A percentile compares a stretch with the other conserved stretches of the same genome.
These are phyloP conservation scores for Sebastiscus albofasciatus DNA, from an alignment of 2,797 vertebrate species.

Conservation along the genomic window DNA sequence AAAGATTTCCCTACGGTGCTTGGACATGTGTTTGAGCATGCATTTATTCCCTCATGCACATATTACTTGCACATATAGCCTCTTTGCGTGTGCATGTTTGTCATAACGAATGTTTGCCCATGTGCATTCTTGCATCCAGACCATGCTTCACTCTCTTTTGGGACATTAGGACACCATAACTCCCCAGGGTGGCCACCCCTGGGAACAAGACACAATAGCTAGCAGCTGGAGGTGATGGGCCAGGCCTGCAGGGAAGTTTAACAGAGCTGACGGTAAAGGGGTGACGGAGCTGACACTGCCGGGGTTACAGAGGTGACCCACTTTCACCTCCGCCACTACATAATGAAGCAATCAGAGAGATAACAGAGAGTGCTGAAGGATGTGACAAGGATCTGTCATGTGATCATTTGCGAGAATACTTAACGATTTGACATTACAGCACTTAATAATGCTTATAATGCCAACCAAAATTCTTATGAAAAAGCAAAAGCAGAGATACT, in stretches of 20 bases:
- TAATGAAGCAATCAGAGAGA: slow-evolving; percentile 65
- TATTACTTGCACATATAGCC: neutral
- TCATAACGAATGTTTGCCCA: neutral
- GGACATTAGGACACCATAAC: slow-evolving; percentile 25
- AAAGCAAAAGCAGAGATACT: neutral
- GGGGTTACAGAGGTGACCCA: slow-evolving; percentile 75
- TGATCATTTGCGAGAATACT: neutral
- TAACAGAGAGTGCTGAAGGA: slow-evolving; percentile 17
- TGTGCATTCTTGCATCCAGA: slow-evolving; percentile 1
- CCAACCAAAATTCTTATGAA: neutral
- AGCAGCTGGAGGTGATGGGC: slow-evolving; percentile 77
- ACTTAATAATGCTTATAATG: neutral
- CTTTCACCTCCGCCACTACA: slow-evolving; percentile 69
- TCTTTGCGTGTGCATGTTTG: neutral
- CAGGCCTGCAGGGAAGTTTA: slow-evolving; percentile 54
- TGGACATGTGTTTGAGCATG: neutral
- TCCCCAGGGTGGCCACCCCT: slow-evolving; percentile 54
- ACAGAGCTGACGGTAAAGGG: slow-evolving; percentile 61
- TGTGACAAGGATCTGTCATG: neutral
- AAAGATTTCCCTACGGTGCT: neutral
- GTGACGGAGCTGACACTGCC: slow-evolving; percentile 50
- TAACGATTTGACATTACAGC: neutral
- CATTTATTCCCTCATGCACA: neutral
- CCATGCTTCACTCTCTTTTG: slow-evolving; percentile 4
- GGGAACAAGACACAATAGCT: slow-evolving; percentile 75